Evolutionary conservation across 2,113 vertebrate genomes (phyloP), one percentile per base, ranked within the genome.

Genomic region (Cranoglanis bouderius): DNA sequence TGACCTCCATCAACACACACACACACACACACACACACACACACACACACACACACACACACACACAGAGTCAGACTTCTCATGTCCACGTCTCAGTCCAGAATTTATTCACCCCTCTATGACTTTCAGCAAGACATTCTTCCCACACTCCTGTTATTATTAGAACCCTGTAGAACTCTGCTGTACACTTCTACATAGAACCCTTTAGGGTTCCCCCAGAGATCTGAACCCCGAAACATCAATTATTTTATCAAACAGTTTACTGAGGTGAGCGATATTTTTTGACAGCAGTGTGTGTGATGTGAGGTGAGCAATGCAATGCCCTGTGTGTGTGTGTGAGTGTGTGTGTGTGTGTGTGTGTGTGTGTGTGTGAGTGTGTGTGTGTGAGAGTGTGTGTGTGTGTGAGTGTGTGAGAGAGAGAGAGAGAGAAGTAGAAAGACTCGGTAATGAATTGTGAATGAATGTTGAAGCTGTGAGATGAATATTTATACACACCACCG

Each of bases 1-100:
- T 91, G 91, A 91, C 97, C 98, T 97, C 98, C 98, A 99, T 99
- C 96, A 97, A 98, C 97, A 96, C 97, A 57, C 51, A 53, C 51
- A 53, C 51, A 51, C 51, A 51, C 46, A 49, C n/a, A 53, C 46
- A 49, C 51, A 51, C 49, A 51, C 51, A 51, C 51, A 51, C 51
- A 51, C 51, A 51, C 49, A 51, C 51, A 51, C 51, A 98, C 97
- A 96, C 97, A 98, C 97, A 96, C 97, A 55, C 51, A 53, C 12
- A 53, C 51, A 51, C 49, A 53, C 51, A 53, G 2, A 53, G 12
- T 53, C 13, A 14, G 51, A 14, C 13, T 53, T 53, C 51, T 13
- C 51, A 53, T 53, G 51, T 53, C 2, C 13, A 14, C 51, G 51
- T 53, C 49, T 51, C 53, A 55, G 55, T 57, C 19, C 55, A 21